Percentiles rank a stretch among this genome's conserved stretches.
Conservation (phyloP, 30 jellyfish, hydroid and myxozoan species). For the Rhopilema esculentum region DNA sequence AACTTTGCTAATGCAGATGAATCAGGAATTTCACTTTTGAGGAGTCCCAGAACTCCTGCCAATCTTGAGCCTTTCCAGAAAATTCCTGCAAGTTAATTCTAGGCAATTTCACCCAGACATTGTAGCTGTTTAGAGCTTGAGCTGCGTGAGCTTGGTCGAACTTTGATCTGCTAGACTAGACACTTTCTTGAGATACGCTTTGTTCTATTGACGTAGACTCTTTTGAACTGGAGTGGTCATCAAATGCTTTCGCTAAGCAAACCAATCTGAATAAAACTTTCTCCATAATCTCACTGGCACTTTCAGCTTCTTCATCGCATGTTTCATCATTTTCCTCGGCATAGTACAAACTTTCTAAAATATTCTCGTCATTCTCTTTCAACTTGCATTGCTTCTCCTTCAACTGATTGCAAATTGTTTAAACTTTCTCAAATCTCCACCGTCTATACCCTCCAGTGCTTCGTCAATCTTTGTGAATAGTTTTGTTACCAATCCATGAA, state of each 20-base stretch:
- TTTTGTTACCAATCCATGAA: no score
- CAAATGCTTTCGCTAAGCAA: neutral
- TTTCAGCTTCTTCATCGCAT: conserved; percentile 30
- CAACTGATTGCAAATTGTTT: no score
- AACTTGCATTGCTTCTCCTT: no score
- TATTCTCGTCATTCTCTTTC: no score
- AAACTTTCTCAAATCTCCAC: no score
- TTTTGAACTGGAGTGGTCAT: neutral
- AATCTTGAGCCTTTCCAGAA: conserved; percentile 10
- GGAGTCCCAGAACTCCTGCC: conserved; percentile 42
- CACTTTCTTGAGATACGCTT: conserved; percentile 7
- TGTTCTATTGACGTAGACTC: neutral
- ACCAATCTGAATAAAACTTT: neutral
- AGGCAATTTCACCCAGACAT: conserved; percentile 13
- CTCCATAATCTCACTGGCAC: conserved; percentile 21
- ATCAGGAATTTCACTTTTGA: conserved; percentile 19
- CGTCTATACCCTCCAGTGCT: no score
- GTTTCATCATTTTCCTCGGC: conserved; percentile 11
- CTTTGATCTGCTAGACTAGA: neutral
- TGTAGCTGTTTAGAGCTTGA: neutral
- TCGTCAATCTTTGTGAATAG: no score
- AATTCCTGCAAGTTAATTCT: conserved; percentile 20
- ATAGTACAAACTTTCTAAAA: no score
- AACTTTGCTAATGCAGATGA: neutral
- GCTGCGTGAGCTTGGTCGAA: conserved; percentile 11